phyloP scores from a whole-genome alignment of 2,113 vertebrate species.

The Bos indicus region DNA sequence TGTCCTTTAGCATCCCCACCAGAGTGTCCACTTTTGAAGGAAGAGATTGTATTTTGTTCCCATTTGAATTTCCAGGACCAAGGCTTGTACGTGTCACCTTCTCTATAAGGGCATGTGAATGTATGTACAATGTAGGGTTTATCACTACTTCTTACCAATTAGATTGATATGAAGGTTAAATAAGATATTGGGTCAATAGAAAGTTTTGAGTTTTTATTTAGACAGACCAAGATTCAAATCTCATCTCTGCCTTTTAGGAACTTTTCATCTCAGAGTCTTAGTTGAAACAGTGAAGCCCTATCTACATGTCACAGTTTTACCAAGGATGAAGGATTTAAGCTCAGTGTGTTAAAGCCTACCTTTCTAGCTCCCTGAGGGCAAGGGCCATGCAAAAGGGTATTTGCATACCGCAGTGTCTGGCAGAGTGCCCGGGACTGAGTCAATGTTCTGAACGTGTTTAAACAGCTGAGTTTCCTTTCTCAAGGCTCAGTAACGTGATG shows the following conservation, averaged over 20 bases:
- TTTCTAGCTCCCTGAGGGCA: background rate
- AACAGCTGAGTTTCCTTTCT: slow-evolving; percentile 2
- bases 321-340: background rate
- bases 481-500: background rate
- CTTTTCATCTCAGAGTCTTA: background rate
- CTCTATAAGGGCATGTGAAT: background rate
- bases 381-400: background rate
- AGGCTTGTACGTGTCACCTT: background rate
- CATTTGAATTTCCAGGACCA: slow-evolving; percentile 6
- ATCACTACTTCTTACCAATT: background rate
- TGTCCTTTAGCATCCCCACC: background rate
- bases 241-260: background rate
- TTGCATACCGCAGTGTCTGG: background rate
- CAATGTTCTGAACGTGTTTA: background rate
- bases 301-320: background rate
- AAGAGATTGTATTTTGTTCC: background rate
- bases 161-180: background rate
- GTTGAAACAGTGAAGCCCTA: background rate
- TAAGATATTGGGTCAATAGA: background rate
- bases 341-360: background rate
- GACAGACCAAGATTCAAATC: slow-evolving; percentile 1
- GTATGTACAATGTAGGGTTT: background rate
- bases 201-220: slow-evolving; percentile 8
- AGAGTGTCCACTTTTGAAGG: background rate
- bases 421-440: background rate